Percentiles rank a stretch among this genome's conserved stretches.
phyloP scores from a whole-genome alignment of 2,888 invertebrate species.

The Zaprionus obscuricornis region DNA sequence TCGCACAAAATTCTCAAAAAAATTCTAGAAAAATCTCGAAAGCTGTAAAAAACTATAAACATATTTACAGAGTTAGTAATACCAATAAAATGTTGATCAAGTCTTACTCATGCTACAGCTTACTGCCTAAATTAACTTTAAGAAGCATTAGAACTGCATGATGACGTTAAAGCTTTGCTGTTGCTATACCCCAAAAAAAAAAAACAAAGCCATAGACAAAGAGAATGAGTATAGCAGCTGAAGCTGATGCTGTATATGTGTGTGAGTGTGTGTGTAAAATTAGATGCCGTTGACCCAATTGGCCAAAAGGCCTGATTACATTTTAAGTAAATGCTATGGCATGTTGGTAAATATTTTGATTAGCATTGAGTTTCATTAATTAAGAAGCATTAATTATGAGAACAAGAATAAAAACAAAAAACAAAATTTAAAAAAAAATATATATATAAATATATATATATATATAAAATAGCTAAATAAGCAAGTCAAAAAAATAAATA shows the following conservation, averaged over 20 bases:
- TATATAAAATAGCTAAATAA: too few relatives aligned
- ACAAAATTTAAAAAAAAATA: conserved; percentile 19
- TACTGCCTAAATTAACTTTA: conserved; percentile 26
- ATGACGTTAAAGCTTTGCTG: conserved; percentile 8
- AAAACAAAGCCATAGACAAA: too few relatives aligned
- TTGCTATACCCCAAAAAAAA: too few relatives aligned
- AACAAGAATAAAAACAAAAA: conserved; percentile 17
- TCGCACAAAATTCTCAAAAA: too few relatives aligned
- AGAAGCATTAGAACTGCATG: conserved; percentile 50
- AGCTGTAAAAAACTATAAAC: too few relatives aligned
- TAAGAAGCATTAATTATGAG: conserved; percentile 19
- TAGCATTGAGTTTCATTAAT: conserved; percentile 22
- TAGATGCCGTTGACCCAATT: conserved; percentile 36
- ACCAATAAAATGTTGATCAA: too few relatives aligned
- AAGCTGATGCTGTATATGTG: too few relatives aligned
- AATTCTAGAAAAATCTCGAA: too few relatives aligned
- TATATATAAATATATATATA: conserved; percentile 33
- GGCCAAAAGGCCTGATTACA: conserved; percentile 39
- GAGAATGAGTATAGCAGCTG: too few relatives aligned
- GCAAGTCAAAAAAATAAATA: conserved; percentile 30
- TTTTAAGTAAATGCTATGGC: conserved; percentile 29
- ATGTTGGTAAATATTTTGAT: conserved; percentile 37
- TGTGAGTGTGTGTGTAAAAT: too few relatives aligned
- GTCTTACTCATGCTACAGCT: conserved; percentile 11
- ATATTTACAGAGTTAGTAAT: too few relatives aligned